Evolutionary conservation across 2,113 vertebrate genomes (phyloP).

Genomic region (Lagopus muta): DNA sequence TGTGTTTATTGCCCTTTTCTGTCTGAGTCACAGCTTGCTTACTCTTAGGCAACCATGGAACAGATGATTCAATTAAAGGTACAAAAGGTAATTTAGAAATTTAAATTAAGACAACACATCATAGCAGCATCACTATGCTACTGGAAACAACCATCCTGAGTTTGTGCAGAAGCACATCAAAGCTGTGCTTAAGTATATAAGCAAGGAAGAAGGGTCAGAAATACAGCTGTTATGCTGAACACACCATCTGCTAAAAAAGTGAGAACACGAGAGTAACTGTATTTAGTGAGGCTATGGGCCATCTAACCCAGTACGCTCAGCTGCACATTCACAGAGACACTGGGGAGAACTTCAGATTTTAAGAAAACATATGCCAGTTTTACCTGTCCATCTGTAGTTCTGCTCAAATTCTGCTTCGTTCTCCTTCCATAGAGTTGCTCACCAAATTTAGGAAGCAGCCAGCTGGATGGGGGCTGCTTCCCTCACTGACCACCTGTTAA

Average conservation of each 20-base stretch:
- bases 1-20: neutral
- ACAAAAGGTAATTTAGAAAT: neutral
- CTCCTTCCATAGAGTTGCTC: neutral
- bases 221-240: neutral
- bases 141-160: neutral
- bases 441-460: neutral
- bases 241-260: neutral
- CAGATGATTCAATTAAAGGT: neutral
- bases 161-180: neutral
- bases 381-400: neutral
- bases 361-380: neutral
- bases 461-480: too few relatives aligned
- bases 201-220: neutral
- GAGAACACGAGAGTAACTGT: neutral
- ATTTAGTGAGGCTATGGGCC: neutral
- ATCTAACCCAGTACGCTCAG: neutral
- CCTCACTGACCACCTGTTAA: neutral
- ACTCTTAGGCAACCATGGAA: neutral
- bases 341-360: neutral
- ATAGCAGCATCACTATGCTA: neutral
- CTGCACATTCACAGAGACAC: accelerated
- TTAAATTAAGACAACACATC: neutral
- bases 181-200: neutral
- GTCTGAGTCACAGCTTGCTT: neutral
- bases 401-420: neutral